Percentiles rank a stretch among this genome's conserved stretches.
These are phyloP conservation scores for Romanogobio albipinnatus DNA, from an alignment of 2,113 vertebrate genomes.

Conservation along the genomic window DNA sequence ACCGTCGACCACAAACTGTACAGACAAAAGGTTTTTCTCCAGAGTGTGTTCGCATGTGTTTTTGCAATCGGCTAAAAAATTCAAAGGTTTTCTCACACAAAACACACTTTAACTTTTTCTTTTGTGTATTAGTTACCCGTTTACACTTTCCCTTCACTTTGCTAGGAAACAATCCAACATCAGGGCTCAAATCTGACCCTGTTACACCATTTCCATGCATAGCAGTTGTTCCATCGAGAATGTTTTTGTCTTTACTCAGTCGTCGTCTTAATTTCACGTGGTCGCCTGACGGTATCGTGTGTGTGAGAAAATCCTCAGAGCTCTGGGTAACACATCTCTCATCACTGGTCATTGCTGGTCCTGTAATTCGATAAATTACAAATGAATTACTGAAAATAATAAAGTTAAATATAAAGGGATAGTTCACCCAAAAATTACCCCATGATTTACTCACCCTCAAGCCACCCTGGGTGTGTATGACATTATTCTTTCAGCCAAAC, in stretches of 20 bases:
- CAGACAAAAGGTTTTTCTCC: slow-evolving; percentile 84
- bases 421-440: too few species aligned
- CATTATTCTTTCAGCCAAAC: too few species aligned
- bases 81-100: slow-evolving; percentile 84
- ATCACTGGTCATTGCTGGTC: background rate
- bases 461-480: too few species aligned
- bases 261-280: background rate
- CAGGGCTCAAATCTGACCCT: background rate
- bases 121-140: slow-evolving; percentile 24
- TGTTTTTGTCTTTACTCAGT: too few species aligned
- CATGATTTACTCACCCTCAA: too few species aligned
- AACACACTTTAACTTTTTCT: slow-evolving; percentile 79
- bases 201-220: slow-evolving; percentile 55
- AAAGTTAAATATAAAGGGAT: too few species aligned
- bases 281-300: slow-evolving; percentile 25
- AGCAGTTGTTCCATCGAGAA: slow-evolving; percentile 44
- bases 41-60: slow-evolving; percentile 81
- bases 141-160: background rate
- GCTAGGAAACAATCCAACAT: background rate
- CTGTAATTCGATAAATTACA: slow-evolving; percentile 15
- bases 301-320: slow-evolving; percentile 44
- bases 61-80: slow-evolving; percentile 82
- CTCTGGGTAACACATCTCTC: slow-evolving; percentile 3
- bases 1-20: slow-evolving; percentile 80
- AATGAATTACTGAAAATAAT: background rate